Conservation (phyloP, 1,140 invertebrate genomes). For the Eumaeus atala region DNA sequence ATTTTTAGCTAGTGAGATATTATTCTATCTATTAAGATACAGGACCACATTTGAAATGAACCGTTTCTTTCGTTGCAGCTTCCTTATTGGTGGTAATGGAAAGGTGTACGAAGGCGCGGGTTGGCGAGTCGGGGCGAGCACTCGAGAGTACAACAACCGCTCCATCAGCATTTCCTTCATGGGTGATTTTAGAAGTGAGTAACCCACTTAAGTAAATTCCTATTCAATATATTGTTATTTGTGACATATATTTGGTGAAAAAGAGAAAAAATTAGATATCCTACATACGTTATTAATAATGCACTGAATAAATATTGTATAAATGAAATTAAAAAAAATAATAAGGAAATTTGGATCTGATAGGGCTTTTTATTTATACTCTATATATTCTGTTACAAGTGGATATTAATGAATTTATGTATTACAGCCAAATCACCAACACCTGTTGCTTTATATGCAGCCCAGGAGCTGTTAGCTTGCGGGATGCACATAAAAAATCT, state of each 20-base stretch:
- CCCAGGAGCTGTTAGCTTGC: constrained; percentile 76
- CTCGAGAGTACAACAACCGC: constrained; percentile 77
- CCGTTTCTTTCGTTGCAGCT: constrained; percentile 31
- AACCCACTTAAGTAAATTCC: background rate
- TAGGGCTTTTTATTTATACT: too few relatives aligned
- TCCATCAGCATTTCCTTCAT: constrained; percentile 81
- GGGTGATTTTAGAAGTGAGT: constrained; percentile 76
- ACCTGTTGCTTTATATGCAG: constrained; percentile 72
- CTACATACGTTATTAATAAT: too few relatives aligned
- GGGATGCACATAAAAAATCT: constrained; percentile 74
- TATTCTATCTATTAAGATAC: too few relatives aligned
- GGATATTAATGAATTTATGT: background rate
- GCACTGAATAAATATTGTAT: too few relatives aligned
- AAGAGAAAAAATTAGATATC: too few relatives aligned
- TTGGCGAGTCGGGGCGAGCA: constrained; percentile 78
- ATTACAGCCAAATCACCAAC: constrained; percentile 76
- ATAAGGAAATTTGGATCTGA: too few relatives aligned
- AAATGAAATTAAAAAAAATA: too few relatives aligned
- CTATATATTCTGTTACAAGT: too few relatives aligned
- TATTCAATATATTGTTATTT: constrained; percentile 1
- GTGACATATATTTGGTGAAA: too few relatives aligned
- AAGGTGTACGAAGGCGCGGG: constrained; percentile 48
- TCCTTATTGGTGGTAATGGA: constrained; percentile 43
- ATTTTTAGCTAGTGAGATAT: too few relatives aligned
- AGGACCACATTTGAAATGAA: too few relatives aligned